phyloP scores from a whole-genome alignment of 2,888 invertebrate genomes.

The Nasonia oneida region DNA sequence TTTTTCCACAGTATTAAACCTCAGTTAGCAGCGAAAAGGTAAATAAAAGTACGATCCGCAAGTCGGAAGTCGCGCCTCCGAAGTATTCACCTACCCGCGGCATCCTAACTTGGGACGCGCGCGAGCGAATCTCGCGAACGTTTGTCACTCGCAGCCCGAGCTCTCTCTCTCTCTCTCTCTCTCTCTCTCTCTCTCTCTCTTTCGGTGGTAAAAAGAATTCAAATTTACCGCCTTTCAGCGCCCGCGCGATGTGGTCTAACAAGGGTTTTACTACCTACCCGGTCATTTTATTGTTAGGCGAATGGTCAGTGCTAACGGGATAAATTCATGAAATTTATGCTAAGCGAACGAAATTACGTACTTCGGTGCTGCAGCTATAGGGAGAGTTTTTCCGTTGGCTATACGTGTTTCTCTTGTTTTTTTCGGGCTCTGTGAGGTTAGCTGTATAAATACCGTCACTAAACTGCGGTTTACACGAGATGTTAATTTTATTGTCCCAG shows the following conservation, averaged over 20 bases:
- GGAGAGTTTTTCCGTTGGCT: background rate
- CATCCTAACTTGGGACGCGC: conserved; percentile 25
- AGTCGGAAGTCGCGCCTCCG: conserved; percentile 71
- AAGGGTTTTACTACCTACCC: conserved; percentile 48
- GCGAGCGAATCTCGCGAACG: background rate
- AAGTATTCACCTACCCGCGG: conserved; percentile 63
- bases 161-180: conserved; percentile 18
- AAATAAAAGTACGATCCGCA: conserved; percentile 71
- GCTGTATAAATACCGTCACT: conserved; percentile 7
- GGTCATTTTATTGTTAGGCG: conserved; percentile 51
- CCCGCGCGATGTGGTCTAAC: conserved; percentile 44
- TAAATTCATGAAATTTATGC: conserved; percentile 49
- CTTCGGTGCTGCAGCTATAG: background rate
- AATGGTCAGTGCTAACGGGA: conserved; percentile 38
- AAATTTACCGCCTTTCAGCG: conserved; percentile 62
- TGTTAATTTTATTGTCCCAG: conserved; percentile 33
- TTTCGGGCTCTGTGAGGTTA: background rate
- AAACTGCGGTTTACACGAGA: conserved; percentile 15
- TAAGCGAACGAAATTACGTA: conserved; percentile 41
- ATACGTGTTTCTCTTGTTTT: background rate
- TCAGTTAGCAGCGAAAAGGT: conserved; percentile 34
- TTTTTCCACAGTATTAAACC: conserved; percentile 37
- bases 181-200: conserved; percentile 28
- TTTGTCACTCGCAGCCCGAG: conserved; percentile 1
- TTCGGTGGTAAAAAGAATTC: conserved; percentile 50